Percentiles rank a stretch among this genome's conserved stretches.
phyloP scores from a whole-genome alignment of 2,888 invertebrate genomes.

The Philonicus albiceps region DNA sequence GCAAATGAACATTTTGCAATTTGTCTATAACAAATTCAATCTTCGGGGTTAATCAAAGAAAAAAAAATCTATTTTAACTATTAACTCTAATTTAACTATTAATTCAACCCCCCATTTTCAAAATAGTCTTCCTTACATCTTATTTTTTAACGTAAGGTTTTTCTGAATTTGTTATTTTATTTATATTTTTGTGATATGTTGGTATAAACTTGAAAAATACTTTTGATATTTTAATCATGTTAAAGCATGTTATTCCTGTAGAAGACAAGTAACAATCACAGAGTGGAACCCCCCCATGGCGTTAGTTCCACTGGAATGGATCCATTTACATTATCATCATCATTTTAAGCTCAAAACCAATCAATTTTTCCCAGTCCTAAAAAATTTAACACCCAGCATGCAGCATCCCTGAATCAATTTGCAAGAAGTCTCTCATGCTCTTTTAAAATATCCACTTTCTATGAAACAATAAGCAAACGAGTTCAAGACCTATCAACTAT shows the following conservation, averaged over 20 bases:
- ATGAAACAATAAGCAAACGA: neutral
- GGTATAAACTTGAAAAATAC: no score
- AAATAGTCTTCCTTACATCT: no score
- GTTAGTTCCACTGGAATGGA: neutral
- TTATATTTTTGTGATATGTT: no score
- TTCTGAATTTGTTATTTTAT: no score
- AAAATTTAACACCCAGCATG: neutral
- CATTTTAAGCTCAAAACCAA: neutral
- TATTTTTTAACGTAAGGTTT: no score
- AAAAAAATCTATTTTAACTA: no score
- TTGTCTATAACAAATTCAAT: no score
- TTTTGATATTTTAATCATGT: neutral
- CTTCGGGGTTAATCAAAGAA: no score
- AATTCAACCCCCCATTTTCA: no score
- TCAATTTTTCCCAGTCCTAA: neutral
- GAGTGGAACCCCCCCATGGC: neutral
- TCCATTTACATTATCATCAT: neutral
- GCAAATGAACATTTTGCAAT: no score
- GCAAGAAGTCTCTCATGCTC: neutral
- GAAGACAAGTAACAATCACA: neutral
- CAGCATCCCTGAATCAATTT: neutral
- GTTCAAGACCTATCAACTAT: slow-evolving; percentile 11
- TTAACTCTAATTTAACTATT: no score
- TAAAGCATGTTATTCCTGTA: neutral
- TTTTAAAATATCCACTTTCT: neutral